Conservation (phyloP, 2,113 vertebrate genomes). For the Rhabdomys dilectus region DNA sequence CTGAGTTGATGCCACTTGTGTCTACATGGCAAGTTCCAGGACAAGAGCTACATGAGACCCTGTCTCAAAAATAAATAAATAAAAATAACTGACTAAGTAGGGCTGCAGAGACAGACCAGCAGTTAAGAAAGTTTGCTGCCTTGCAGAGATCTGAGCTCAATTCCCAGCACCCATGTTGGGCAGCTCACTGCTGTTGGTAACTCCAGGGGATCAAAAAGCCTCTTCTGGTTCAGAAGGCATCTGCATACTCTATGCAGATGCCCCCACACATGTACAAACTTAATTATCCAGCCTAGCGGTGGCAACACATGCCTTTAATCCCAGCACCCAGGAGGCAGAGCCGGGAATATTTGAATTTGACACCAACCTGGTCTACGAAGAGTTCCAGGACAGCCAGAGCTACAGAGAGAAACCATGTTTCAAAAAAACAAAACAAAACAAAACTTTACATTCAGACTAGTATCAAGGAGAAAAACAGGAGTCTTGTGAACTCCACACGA, state of each 20-base stretch:
- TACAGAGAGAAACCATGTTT: background rate
- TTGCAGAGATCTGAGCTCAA: background rate
- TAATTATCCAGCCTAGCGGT: background rate
- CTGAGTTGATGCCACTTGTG: background rate
- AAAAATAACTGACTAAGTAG: background rate
- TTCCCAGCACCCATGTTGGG: background rate
- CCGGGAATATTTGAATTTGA: background rate
- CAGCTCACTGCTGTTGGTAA: background rate
- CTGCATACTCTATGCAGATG: background rate
- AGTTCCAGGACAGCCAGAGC: background rate
- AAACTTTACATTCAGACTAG: background rate
- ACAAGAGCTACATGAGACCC: background rate
- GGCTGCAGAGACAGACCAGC: background rate
- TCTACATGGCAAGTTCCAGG: background rate
- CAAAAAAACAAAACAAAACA: background rate
- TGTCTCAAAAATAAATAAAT: background rate
- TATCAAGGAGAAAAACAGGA: background rate
- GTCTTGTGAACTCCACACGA: background rate
- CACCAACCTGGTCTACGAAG: background rate
- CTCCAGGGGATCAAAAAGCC: background rate
- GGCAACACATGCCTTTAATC: background rate
- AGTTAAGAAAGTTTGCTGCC: background rate
- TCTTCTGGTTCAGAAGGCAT: background rate
- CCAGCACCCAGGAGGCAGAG: background rate
- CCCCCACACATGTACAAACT: background rate